Evolutionary conservation across 2,888 invertebrate species (phyloP).

Genomic region (Trimorus sp.): DNA sequence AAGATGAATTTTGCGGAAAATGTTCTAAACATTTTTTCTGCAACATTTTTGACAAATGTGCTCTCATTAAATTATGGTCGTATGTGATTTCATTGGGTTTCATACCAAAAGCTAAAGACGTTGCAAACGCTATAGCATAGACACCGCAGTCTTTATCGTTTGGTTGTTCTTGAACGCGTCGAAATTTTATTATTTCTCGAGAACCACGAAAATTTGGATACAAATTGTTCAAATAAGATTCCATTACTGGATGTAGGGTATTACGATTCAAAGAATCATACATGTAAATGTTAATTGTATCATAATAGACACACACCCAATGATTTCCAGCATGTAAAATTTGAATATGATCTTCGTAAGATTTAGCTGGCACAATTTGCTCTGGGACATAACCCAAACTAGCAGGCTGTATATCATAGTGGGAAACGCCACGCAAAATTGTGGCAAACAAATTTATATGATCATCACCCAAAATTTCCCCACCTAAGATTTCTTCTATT

Average conservation of each 20-base stretch:
- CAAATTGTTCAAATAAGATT: background rate
- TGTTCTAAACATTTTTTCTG: background rate
- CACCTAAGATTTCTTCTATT: no score
- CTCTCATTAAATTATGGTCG: background rate
- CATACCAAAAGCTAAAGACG: slow-evolving; percentile 13
- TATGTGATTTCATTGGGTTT: slow-evolving; percentile 12
- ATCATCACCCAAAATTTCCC: background rate
- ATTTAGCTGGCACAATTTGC: background rate
- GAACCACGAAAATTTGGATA: slow-evolving; percentile 4
- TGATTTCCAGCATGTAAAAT: slow-evolving; percentile 6
- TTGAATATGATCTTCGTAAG: slow-evolving; percentile 4
- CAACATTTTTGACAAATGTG: slow-evolving; percentile 11
- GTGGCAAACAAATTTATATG: slow-evolving; percentile 1
- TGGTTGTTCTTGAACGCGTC: slow-evolving; percentile 4
- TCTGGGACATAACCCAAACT: slow-evolving; percentile 9
- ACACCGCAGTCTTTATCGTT: slow-evolving; percentile 12
- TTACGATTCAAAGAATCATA: slow-evolving; percentile 19
- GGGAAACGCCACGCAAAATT: slow-evolving; percentile 10
- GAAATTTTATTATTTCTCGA: slow-evolving; percentile 3
- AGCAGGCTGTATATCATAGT: slow-evolving; percentile 11
- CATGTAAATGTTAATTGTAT: background rate
- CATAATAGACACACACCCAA: slow-evolving; percentile 23
- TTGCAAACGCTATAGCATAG: slow-evolving; percentile 19
- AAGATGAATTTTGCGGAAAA: slow-evolving; percentile 17
- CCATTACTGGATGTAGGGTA: background rate